Conservation (phyloP, 2,888 invertebrate species). For the Troides oblongomaculatus region DNA sequence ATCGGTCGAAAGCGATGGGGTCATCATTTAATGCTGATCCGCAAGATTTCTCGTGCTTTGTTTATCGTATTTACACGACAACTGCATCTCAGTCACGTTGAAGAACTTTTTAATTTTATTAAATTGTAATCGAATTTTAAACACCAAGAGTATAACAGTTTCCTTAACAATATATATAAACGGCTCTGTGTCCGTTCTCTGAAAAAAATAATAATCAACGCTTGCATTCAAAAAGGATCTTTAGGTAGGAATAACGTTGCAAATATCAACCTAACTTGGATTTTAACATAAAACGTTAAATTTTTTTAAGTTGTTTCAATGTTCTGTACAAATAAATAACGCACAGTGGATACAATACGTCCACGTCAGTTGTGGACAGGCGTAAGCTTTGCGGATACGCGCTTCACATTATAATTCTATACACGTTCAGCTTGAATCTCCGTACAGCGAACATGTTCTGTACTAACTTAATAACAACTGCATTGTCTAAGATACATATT, state of each 20-base stretch:
- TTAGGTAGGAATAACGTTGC: too few relatives aligned
- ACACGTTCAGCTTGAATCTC: slow-evolving; percentile 34
- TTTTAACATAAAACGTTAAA: neutral
- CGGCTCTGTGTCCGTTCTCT: too few relatives aligned
- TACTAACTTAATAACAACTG: slow-evolving; percentile 8
- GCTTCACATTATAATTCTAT: slow-evolving; percentile 43
- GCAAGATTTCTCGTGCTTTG: slow-evolving; percentile 27
- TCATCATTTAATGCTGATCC: slow-evolving; percentile 23
- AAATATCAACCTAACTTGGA: neutral
- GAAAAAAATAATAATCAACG: too few relatives aligned
- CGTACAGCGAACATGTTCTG: slow-evolving; percentile 22
- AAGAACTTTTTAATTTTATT: neutral
- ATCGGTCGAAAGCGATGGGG: slow-evolving; percentile 29
- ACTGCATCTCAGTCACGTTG: slow-evolving; percentile 1
- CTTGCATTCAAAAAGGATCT: too few relatives aligned
- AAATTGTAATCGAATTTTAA: neutral
- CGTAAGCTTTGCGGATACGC: slow-evolving; percentile 43
- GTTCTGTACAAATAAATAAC: neutral
- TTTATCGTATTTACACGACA: slow-evolving; percentile 14
- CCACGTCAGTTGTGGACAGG: slow-evolving; percentile 43
- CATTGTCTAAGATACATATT: neutral
- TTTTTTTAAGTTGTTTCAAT: neutral
- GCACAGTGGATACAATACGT: slow-evolving; percentile 43
- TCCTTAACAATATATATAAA: neutral
- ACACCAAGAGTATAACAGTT: neutral